phyloP scores from a whole-genome alignment of 1,140 invertebrate species.

The Lasioglossum baleicum region DNA sequence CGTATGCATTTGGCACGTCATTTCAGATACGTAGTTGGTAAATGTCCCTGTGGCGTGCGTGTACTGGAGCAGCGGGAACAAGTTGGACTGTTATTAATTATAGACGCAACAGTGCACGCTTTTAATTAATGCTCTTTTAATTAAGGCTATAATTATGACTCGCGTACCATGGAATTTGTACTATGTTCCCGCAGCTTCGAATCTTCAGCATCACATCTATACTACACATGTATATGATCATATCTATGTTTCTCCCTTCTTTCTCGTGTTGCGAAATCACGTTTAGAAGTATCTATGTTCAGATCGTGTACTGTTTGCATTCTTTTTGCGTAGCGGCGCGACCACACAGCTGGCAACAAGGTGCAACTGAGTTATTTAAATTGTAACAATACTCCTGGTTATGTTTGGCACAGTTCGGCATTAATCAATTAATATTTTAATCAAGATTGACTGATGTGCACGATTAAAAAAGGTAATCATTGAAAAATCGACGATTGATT shows the following conservation, averaged over 20 bases:
- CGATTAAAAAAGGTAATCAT: too few species aligned
- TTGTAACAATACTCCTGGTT: too few species aligned
- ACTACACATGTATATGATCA: not conserved
- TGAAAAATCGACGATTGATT: too few species aligned
- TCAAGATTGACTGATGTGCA: too few species aligned
- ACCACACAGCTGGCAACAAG: too few species aligned
- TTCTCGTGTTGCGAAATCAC: not conserved
- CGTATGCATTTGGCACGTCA: constrained; percentile 15
- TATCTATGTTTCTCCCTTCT: not conserved
- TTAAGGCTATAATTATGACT: constrained; percentile 64
- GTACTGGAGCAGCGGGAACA: constrained; percentile 63
- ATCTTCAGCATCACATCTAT: constrained; percentile 7
- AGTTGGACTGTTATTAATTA: constrained; percentile 67
- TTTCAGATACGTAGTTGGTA: constrained; percentile 26
- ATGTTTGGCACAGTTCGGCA: too few species aligned
- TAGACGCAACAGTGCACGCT: constrained; percentile 46
- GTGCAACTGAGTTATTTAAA: too few species aligned
- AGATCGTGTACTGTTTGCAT: too few species aligned
- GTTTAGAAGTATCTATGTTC: too few species aligned
- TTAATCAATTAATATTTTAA: too few species aligned
- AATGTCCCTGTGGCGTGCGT: constrained; percentile 39
- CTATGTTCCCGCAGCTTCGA: constrained; percentile 17
- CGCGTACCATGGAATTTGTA: constrained; percentile 26
- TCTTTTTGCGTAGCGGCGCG: too few species aligned
- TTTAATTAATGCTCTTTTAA: constrained; percentile 68